These are phyloP conservation scores for Lucifuga dentata DNA, from an alignment of 2,113 vertebrate species.

Conservation along the genomic window DNA sequence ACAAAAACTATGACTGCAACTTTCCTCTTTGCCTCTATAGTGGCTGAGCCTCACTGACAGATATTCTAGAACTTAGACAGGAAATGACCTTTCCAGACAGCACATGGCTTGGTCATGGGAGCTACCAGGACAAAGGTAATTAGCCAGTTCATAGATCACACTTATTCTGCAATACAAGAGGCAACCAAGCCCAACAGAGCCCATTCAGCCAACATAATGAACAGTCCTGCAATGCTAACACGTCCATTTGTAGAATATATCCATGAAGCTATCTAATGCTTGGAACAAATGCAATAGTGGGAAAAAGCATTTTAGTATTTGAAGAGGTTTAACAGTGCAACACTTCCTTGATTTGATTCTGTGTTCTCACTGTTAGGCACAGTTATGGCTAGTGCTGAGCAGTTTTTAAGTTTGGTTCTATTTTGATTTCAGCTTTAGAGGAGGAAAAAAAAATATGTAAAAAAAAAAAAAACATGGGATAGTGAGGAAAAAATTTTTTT, in stretches of 20 bases:
- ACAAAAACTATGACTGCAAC: constrained; percentile 47
- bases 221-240: constrained; percentile 31
- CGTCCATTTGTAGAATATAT: constrained; percentile 50
- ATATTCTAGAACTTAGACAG: constrained; percentile 46
- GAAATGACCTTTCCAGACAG: constrained; percentile 72
- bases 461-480: neutral
- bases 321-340: constrained; percentile 6
- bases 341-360: constrained; percentile 22
- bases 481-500: neutral
- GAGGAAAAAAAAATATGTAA: neutral
- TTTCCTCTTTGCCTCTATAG: constrained; percentile 22
- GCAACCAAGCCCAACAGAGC: constrained; percentile 61
- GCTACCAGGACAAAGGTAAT: constrained; percentile 75
- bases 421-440: too few species aligned
- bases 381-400: neutral
- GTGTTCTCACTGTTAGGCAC: neutral
- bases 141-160: constrained; percentile 76
- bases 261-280: constrained; percentile 54
- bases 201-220: constrained; percentile 58
- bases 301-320: constrained; percentile 13
- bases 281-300: constrained; percentile 5
- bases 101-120: constrained; percentile 63
- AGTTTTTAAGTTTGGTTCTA: neutral
- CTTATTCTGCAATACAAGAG: constrained; percentile 66
- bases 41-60: constrained; percentile 36